phyloP scores from a whole-genome alignment of 2,888 invertebrate species.

The Troides oblongomaculatus region DNA sequence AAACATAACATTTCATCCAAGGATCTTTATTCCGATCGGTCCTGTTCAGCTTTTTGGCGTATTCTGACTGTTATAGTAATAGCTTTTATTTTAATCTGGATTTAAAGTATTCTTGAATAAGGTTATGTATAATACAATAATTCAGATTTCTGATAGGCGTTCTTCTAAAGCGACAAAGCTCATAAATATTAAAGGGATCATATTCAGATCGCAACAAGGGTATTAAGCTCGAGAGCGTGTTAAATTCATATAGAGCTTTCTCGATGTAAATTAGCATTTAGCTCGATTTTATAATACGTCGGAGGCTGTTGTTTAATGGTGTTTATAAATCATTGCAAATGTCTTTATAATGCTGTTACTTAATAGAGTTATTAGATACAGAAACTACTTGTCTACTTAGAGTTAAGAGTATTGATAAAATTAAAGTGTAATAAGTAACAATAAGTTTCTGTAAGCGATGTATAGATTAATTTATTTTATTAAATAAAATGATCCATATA shows the following conservation, averaged over 20 bases:
- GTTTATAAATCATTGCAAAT: conserved; percentile 2
- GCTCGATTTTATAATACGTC: conserved; percentile 18
- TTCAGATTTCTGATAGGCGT: background rate
- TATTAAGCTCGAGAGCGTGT: conserved; percentile 20
- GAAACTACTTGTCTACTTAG: background rate
- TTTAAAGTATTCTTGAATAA: background rate
- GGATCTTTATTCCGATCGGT: too few relatives aligned
- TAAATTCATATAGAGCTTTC: conserved; percentile 21
- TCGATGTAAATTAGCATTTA: conserved; percentile 19
- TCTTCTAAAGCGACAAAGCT: conserved; percentile 7
- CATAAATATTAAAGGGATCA: conserved; percentile 24
- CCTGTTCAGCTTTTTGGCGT: too few relatives aligned
- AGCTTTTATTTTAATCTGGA: background rate
- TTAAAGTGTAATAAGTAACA: background rate
- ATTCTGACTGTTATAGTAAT: background rate
- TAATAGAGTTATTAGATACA: background rate
- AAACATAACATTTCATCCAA: too few relatives aligned
- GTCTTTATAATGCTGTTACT: background rate
- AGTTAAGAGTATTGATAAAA: background rate
- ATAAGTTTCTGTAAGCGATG: background rate
- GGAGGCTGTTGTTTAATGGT: conserved; percentile 10
- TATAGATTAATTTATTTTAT: background rate
- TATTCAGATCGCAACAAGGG: conserved; percentile 19
- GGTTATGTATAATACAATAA: background rate
- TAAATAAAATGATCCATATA: background rate